Evolutionary conservation across 2,113 vertebrate species (phyloP).

Genomic region (Thoracochromis brauschi): DNA sequence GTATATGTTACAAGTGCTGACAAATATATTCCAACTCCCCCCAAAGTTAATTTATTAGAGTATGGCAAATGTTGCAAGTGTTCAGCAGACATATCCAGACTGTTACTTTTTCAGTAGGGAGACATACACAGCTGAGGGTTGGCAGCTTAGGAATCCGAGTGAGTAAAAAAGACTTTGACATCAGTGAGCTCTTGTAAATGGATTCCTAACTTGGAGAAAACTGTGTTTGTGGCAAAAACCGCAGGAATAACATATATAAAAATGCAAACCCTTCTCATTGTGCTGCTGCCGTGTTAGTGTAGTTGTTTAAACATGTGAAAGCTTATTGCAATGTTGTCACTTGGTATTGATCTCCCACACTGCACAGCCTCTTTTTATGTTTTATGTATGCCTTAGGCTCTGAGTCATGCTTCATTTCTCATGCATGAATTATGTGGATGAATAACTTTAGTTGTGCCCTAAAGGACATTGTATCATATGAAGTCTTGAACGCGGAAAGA

Average conservation of each 20-base stretch:
- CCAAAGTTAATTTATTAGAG: neutral
- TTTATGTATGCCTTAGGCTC: constrained; percentile 10
- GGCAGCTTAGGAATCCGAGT: neutral
- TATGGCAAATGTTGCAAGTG: neutral
- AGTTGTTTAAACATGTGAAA: neutral
- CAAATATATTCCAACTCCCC: neutral
- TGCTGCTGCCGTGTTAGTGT: neutral
- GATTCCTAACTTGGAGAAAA: neutral
- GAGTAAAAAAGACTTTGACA: neutral
- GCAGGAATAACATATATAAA: neutral
- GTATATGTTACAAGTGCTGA: neutral
- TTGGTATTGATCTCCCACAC: neutral
- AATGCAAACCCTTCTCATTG: neutral
- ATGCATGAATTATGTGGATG: constrained; percentile 14
- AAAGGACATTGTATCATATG: constrained; percentile 2
- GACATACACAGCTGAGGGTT: neutral
- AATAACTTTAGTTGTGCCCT: neutral
- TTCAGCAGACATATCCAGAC: neutral
- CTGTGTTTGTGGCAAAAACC: neutral
- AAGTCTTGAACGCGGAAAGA: neutral
- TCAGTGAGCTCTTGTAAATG: neutral
- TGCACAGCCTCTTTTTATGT: neutral
- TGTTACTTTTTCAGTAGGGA: neutral
- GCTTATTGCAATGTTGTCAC: neutral
- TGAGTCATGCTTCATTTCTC: constrained; percentile 11